These are phyloP conservation scores for Pocota personata DNA, from an alignment of 2,888 invertebrate genomes.

Conservation along the genomic window DNA sequence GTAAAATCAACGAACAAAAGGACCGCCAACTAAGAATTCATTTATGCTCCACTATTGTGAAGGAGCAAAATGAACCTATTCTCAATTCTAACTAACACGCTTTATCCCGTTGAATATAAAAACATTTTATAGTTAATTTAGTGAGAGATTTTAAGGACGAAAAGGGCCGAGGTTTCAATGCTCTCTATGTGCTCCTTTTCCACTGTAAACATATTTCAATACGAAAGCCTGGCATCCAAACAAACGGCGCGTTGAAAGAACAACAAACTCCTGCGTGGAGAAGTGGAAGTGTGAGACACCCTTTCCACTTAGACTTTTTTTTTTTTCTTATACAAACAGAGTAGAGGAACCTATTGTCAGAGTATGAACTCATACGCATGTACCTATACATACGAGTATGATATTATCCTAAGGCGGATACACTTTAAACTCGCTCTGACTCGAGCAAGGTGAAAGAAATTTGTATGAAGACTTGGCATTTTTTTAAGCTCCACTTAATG, in stretches of 20 bases:
- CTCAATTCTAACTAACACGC: background rate
- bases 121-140: constrained; percentile 9
- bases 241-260: background rate
- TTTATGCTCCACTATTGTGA: background rate
- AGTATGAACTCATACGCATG: constrained; percentile 19
- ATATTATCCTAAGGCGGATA: constrained; percentile 17
- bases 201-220: constrained; percentile 18
- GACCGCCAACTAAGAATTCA: background rate
- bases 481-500: constrained; percentile 16
- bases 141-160: constrained; percentile 7
- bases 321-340: background rate
- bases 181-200: background rate
- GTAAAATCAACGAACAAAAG: background rate
- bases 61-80: background rate
- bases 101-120: background rate
- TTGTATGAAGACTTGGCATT: background rate
- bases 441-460: constrained; percentile 11
- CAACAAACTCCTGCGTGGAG: background rate
- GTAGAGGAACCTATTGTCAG: background rate
- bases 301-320: background rate
- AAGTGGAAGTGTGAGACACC: background rate
- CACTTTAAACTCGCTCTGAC: constrained; percentile 6
- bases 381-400: too few relatives aligned
- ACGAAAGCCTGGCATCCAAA: constrained; percentile 12
- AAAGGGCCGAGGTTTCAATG: background rate